Evolutionary conservation across 2,888 invertebrate genomes (phyloP).

Genomic region (Papilio gigon): DNA sequence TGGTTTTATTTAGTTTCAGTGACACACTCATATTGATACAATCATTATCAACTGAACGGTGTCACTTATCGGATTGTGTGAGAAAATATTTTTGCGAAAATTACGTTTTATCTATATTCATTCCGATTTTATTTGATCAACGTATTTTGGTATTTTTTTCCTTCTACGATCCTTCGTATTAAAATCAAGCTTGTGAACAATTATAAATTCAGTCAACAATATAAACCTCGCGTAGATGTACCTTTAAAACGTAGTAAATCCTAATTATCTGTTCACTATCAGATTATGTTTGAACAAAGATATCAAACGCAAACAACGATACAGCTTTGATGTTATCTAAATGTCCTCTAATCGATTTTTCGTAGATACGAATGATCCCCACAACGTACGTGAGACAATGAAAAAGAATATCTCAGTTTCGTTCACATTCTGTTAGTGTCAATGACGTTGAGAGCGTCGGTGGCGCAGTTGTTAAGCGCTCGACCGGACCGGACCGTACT

Average conservation of each 20-base stretch:
- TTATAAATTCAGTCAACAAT: not conserved
- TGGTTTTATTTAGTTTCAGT: no score
- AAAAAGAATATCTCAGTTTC: not conserved
- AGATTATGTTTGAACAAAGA: constrained; percentile 24
- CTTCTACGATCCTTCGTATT: not conserved
- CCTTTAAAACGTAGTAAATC: constrained; percentile 8
- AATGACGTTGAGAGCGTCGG: no score
- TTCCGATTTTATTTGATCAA: not conserved
- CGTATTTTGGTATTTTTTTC: not conserved
- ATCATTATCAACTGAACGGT: not conserved
- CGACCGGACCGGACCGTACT: no score
- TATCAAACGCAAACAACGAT: constrained; percentile 8
- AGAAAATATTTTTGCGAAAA: not conserved
- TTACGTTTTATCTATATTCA: not conserved
- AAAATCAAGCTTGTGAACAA: not conserved
- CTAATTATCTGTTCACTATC: constrained; percentile 55
- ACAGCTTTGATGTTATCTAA: constrained; percentile 19
- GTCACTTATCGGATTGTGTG: not conserved
- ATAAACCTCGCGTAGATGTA: not conserved
- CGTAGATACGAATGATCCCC: not conserved
- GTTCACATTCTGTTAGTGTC: no score
- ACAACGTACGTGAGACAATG: not conserved
- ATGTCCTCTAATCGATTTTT: constrained; percentile 11
- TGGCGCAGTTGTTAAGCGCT: no score
- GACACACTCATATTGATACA: no score